Conservation (phyloP, 2,888 invertebrate genomes). For the Epinotia brunnichana region DNA sequence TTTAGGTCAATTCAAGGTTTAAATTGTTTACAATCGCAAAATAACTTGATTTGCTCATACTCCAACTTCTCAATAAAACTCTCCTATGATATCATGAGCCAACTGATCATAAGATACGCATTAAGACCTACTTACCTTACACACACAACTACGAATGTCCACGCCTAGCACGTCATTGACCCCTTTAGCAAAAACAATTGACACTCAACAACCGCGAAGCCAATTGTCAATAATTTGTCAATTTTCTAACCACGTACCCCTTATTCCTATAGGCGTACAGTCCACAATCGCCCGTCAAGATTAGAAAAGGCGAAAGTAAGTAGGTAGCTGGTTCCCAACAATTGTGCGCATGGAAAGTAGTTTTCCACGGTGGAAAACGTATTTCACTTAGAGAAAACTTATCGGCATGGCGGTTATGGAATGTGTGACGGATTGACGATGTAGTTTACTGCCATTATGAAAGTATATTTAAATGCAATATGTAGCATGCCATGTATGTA, state of each 20-base stretch:
- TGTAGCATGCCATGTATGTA: background rate
- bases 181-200: conserved; percentile 55
- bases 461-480: background rate
- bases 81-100: too few species aligned
- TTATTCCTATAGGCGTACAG: conserved; percentile 37
- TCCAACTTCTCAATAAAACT: too few species aligned
- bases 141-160: background rate
- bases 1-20: background rate
- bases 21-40: too few species aligned
- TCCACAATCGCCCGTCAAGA: conserved; percentile 41
- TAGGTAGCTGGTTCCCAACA: conserved; percentile 63
- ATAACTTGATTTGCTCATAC: too few species aligned
- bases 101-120: too few species aligned
- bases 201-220: conserved; percentile 61
- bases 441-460: background rate
- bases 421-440: conserved; percentile 37
- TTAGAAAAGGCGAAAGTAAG: conserved; percentile 66
- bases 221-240: conserved; percentile 57
- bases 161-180: conserved; percentile 34
- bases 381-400: conserved; percentile 65
- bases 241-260: conserved; percentile 5
- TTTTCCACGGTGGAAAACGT: conserved; percentile 62
- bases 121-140: background rate
- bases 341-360: conserved; percentile 69
- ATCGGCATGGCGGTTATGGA: conserved; percentile 50